Conservation (phyloP, 92 coral and sea anemone species). For the Anthopleura xanthogrammica region DNA sequence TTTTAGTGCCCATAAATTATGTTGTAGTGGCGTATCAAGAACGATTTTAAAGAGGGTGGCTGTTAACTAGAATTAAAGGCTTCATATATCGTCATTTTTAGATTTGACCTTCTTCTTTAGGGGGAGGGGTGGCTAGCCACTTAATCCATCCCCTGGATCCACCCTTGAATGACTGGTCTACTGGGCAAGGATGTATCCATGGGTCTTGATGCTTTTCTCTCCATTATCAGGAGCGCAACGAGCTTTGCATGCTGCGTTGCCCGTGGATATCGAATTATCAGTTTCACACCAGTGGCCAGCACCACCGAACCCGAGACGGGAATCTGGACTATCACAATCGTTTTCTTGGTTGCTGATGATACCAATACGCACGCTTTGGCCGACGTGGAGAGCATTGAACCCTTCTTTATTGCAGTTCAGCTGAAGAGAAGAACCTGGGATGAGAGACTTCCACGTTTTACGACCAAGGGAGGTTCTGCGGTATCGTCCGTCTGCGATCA, state of each 20-base stretch:
- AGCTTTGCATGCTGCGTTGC: constrained; percentile 1
- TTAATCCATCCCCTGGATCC: too few relatives aligned
- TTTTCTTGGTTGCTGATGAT: background rate
- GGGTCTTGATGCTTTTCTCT: background rate
- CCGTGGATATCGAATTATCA: background rate
- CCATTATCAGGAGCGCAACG: background rate
- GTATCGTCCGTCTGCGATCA: constrained; percentile 23
- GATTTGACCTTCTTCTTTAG: too few relatives aligned
- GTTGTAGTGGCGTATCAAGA: too few relatives aligned
- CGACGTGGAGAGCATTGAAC: background rate
- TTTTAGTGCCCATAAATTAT: too few relatives aligned
- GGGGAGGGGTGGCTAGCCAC: too few relatives aligned
- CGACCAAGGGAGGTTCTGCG: constrained; percentile 14
- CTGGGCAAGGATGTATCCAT: constrained; percentile 4
- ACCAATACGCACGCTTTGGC: background rate
- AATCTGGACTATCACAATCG: background rate
- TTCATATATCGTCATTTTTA: too few relatives aligned
- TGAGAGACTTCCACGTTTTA: background rate
- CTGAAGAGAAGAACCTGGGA: constrained; percentile 16
- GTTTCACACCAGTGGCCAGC: background rate
- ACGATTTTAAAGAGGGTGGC: too few relatives aligned
- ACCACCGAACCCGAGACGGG: constrained; percentile 11
- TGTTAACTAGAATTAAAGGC: too few relatives aligned
- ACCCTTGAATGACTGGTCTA: too few relatives aligned
- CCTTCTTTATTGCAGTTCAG: constrained; percentile 14